These are phyloP conservation scores for Calephelis nemesis DNA, from an alignment of 1,140 invertebrate genomes.

Conservation along the genomic window DNA sequence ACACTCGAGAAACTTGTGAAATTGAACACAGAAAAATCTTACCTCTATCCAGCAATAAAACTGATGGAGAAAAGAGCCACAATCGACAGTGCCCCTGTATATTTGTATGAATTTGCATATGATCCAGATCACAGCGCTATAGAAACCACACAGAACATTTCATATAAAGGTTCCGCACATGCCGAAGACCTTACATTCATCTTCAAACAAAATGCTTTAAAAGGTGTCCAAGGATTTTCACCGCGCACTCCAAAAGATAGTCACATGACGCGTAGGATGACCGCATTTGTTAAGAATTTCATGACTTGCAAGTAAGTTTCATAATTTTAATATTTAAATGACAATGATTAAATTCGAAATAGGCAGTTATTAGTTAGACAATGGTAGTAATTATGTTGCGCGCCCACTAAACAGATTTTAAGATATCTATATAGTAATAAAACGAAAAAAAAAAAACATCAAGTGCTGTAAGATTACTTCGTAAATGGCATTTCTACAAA, in stretches of 20 bases:
- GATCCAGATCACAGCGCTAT: conserved; percentile 37
- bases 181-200: conserved; percentile 54
- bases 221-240: conserved; percentile 17
- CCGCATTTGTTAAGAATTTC: not conserved
- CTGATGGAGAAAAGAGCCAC: conserved; percentile 34
- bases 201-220: conserved; percentile 43
- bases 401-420: no score
- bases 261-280: not conserved
- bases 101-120: conserved; percentile 50
- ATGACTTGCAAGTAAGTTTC: conserved; percentile 3
- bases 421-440: no score
- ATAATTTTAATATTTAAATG: no score
- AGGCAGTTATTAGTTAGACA: no score
- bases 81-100: conserved; percentile 34
- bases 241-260: not conserved
- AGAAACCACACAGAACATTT: conserved; percentile 32
- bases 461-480: no score
- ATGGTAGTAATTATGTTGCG: no score
- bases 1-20: conserved; percentile 41
- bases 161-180: conserved; percentile 46
- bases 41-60: conserved; percentile 45
- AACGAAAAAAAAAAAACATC: no score
- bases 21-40: conserved; percentile 41
- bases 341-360: no score
- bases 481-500: no score